Evolutionary conservation across 2,113 vertebrate species (phyloP), one percentile per base, ranked within the genome.

Genomic region (Nicator chloris): DNA sequence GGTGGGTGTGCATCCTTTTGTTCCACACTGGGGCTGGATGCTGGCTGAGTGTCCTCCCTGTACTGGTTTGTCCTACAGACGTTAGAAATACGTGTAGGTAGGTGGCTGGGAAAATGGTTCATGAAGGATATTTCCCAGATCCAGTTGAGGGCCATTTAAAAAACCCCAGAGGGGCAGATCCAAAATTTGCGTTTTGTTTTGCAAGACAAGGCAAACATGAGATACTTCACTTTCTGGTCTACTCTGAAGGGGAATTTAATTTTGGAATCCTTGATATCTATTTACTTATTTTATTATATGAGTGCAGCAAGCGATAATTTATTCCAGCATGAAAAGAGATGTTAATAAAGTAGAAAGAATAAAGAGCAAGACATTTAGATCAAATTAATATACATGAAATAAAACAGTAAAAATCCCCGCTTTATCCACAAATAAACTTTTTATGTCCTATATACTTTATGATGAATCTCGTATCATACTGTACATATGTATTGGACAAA

Each of bases 11-110:
- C 92, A 73, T 92, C 85, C 96, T 82, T 96, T 92, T 81, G 85
- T 96, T 81, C 59, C 97, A 82, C 2, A 56, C 95, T 96, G 97
- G 78, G 97, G 59, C 63, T 91, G 95, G 93, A 95, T 97, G 95
- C 93, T 96, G 47, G 45, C 96, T 94, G 91, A 72, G 65, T 73
- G 89, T 90, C 72, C 90, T 97, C 94, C 30, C 22, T 82, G 82
- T 33, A 21, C 85, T 47, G 70, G 28, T 95, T 90, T 94, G 85
- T 93, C 86, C 82, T 60, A 70, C 65, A 87, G 91, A 75, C 75
- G 69, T 77, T 42, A 82, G 82, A 82, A 87, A 84, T 72, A 70
- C 59, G 80, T 70, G 63, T 61, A 77, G 64, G 63, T 57, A 79
- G 51, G 73, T 61, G 84, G 80, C 88, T 94, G 69, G 64, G 93